Conservation (phyloP, 2,113 vertebrate species). For the Ciconia boyciana region DNA sequence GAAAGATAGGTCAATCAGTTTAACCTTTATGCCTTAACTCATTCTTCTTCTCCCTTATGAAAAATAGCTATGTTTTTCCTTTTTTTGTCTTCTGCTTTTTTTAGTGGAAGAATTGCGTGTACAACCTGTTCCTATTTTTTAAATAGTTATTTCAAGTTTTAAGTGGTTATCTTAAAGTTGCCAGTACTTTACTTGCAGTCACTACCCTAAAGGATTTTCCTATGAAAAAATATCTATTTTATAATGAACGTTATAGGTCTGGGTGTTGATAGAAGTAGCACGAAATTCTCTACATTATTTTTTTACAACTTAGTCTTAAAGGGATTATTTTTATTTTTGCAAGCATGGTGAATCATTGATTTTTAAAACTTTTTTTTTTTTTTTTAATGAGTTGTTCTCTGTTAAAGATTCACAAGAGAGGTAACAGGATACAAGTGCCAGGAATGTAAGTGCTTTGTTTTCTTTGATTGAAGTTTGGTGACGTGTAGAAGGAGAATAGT, state of each 20-base stretch:
- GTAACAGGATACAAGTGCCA: not conserved
- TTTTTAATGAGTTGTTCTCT: not conserved
- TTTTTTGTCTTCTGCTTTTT: not conserved
- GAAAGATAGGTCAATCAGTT: not conserved
- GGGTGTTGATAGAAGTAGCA: not conserved
- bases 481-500: not conserved
- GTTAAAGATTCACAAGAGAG: not conserved
- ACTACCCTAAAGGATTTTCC: not conserved
- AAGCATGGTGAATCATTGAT: not conserved
- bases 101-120: not conserved
- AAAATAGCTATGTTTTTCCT: not conserved
- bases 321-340: not conserved
- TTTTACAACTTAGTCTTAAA: not conserved
- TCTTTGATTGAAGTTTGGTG: not conserved
- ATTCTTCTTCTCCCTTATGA: not conserved
- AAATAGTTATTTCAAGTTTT: not conserved
- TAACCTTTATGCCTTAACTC: not conserved
- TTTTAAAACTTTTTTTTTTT: not conserved
- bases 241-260: not conserved
- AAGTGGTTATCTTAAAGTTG: not conserved
- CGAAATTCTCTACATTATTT: not conserved
- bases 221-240: not conserved
- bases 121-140: not conserved
- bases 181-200: not conserved
- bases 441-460: not conserved